Percentiles rank a stretch among this genome's conserved stretches.
phyloP scores from a whole-genome alignment of 2,113 vertebrate genomes.

The Crotalus helleri region DNA sequence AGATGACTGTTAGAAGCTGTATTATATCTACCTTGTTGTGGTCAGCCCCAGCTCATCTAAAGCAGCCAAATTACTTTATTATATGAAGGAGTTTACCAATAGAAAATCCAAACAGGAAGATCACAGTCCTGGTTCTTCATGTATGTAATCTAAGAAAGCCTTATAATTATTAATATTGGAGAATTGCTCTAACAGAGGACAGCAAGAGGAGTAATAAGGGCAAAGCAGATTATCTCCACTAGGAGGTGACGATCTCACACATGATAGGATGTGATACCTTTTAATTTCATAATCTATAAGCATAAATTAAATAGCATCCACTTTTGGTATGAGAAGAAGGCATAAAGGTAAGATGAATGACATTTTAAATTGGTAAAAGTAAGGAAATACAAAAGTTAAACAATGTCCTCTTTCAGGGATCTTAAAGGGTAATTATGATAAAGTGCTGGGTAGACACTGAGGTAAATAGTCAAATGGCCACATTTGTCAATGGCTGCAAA shows the following conservation, averaged over 20 bases:
- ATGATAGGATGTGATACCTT: neutral
- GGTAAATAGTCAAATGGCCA: neutral
- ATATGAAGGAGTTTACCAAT: neutral
- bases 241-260: conserved; percentile 3
- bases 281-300: neutral
- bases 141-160: too few relatives aligned
- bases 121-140: neutral
- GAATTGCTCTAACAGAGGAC: neutral
- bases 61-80: neutral
- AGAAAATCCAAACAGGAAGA: neutral
- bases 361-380: neutral
- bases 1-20: neutral
- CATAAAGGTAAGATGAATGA: neutral
- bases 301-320: neutral
- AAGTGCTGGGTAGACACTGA: neutral
- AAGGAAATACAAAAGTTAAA: neutral
- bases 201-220: neutral
- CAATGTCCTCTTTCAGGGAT: neutral
- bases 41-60: neutral
- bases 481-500: neutral
- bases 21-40: neutral
- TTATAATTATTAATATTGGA: neutral
- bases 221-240: conserved; percentile 7
- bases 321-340: neutral
- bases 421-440: neutral